Evolutionary conservation across 2,113 vertebrate genomes (phyloP).

Genomic region (Limanda limanda): DNA sequence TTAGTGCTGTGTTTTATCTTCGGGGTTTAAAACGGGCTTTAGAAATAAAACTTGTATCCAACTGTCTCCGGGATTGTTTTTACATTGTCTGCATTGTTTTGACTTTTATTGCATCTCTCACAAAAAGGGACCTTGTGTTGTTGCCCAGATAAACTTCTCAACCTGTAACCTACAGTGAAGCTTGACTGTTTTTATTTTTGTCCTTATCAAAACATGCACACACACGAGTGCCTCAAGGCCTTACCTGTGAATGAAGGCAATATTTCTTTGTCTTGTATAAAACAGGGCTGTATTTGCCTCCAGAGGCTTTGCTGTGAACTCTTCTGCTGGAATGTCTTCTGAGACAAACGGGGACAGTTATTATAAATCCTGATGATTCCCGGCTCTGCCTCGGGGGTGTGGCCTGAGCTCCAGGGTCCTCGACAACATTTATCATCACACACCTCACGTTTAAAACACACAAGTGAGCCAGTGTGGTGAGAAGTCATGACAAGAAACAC

Average conservation of each 20-base stretch:
- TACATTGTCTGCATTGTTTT: slow-evolving; percentile 10
- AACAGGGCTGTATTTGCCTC: slow-evolving; percentile 37
- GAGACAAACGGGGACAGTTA: slow-evolving; percentile 59
- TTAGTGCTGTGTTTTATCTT: slow-evolving; percentile 15
- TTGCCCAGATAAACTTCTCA: slow-evolving; percentile 21
- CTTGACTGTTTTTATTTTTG: slow-evolving; percentile 18
- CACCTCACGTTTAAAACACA: slow-evolving; percentile 43
- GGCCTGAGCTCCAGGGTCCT: slow-evolving; percentile 26
- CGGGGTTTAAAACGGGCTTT: slow-evolving; percentile 11
- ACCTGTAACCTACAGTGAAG: slow-evolving; percentile 13
- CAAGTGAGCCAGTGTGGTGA: neutral
- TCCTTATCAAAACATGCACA: slow-evolving; percentile 39
- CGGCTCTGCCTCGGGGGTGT: slow-evolving; percentile 45
- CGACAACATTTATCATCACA: slow-evolving; percentile 45
- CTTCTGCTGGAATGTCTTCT: slow-evolving; percentile 38
- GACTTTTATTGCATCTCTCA: slow-evolving; percentile 21
- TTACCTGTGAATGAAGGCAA: slow-evolving; percentile 30
- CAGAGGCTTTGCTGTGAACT: slow-evolving; percentile 38
- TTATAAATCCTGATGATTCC: slow-evolving; percentile 63
- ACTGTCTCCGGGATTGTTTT: slow-evolving; percentile 9
- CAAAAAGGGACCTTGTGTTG: slow-evolving; percentile 13
- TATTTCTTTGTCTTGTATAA: slow-evolving; percentile 54
- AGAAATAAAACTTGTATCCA: slow-evolving; percentile 37
- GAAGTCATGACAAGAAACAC: neutral
- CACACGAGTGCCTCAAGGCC: slow-evolving; percentile 9